Evolutionary conservation across 2,113 vertebrate species (phyloP).

Genomic region (Lasiurus cinereus): DNA sequence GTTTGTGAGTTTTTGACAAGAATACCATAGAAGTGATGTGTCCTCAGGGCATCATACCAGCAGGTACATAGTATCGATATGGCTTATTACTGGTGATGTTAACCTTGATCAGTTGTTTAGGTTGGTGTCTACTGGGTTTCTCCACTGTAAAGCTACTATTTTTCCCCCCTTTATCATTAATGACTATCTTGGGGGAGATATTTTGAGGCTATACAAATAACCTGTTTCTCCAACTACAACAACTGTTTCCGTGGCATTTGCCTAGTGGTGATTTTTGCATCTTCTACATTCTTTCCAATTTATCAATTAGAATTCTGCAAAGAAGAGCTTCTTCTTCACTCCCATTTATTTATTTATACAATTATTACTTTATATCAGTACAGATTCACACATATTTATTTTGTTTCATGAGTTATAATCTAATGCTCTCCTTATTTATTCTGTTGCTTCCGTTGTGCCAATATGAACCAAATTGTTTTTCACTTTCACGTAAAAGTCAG

Average conservation of each 20-base stretch:
- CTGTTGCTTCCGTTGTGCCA: neutral
- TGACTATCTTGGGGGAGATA: neutral
- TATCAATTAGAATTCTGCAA: neutral
- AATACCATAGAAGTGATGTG: neutral
- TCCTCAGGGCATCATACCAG: neutral
- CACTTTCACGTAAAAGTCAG: neutral
- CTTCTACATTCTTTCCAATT: neutral
- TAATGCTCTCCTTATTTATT: neutral
- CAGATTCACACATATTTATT: neutral
- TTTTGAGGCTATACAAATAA: neutral
- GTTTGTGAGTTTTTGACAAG: neutral
- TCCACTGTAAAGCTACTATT: neutral
- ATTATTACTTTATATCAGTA: neutral
- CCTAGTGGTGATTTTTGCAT: neutral
- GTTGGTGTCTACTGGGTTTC: neutral
- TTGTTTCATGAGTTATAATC: neutral
- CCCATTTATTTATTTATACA: neutral
- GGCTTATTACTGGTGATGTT: neutral
- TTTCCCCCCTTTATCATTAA: neutral
- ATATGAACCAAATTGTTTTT: constrained; percentile 23
- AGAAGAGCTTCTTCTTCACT: neutral
- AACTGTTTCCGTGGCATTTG: neutral
- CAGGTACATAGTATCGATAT: accelerated
- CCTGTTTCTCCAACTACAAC: neutral
- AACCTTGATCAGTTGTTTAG: neutral